phyloP scores from a whole-genome alignment of 2,113 vertebrate genomes.

The Colaptes auratus region DNA sequence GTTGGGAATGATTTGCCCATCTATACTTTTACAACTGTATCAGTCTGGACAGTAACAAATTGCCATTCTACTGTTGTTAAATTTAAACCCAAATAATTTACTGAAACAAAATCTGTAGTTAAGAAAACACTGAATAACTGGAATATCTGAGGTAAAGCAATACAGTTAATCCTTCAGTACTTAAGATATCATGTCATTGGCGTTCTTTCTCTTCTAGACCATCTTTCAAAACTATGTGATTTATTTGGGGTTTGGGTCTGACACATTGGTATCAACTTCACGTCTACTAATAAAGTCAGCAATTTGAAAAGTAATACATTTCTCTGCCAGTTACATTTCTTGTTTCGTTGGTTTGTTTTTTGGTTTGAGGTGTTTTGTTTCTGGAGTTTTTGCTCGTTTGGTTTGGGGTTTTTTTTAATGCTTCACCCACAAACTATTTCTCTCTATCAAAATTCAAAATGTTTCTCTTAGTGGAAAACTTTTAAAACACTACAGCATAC shows the following conservation, averaged over 20 bases:
- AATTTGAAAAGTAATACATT: background rate
- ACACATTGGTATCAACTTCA: background rate
- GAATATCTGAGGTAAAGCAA: constrained; percentile 18
- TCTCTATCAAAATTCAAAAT: background rate
- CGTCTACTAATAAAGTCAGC: background rate
- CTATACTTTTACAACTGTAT: no score
- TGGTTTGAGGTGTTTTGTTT: no score
- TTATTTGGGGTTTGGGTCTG: background rate
- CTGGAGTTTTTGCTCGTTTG: no score
- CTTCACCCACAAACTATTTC: background rate
- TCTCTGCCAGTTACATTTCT: background rate
- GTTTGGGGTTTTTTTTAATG: background rate
- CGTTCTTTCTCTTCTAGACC: background rate
- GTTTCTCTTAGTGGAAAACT: background rate
- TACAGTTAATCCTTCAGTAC: constrained; percentile 15
- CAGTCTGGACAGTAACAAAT: background rate
- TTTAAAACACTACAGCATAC: background rate
- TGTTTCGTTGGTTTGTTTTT: background rate
- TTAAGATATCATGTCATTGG: background rate
- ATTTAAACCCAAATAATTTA: constrained; percentile 7
- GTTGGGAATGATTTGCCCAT: no score
- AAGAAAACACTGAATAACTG: background rate
- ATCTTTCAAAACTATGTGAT: background rate
- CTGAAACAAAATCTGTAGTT: background rate
- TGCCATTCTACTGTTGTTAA: background rate